Evolutionary conservation across 1,140 invertebrate species (phyloP).

Genomic region (Drosophila serrata): DNA sequence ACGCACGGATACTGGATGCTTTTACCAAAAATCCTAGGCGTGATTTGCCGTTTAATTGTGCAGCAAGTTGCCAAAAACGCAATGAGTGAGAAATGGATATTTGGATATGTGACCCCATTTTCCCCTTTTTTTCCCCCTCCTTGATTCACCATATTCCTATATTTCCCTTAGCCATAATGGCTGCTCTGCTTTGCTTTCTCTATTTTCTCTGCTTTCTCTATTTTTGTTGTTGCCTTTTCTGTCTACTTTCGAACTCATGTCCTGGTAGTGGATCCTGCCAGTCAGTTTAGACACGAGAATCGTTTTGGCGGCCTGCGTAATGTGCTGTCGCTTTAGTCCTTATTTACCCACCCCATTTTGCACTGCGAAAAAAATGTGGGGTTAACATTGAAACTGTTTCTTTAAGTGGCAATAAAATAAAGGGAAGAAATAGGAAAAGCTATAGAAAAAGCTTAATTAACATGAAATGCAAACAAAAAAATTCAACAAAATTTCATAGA

Average conservation of each 20-base stretch:
- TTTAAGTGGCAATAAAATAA: not conserved
- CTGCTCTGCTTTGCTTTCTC: conserved; percentile 3
- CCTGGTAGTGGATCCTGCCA: conserved; percentile 31
- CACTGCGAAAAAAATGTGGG: not conserved
- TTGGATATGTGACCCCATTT: conserved; percentile 43
- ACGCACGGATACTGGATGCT: conserved; percentile 50
- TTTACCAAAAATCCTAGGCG: conserved; percentile 73
- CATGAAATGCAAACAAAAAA: not conserved
- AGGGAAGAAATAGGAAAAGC: not conserved
- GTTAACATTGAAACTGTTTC: too few species aligned
- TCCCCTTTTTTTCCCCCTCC: not conserved
- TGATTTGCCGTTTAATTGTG: conserved; percentile 83
- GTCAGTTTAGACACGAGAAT: conserved; percentile 55
- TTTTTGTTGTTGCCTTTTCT: not conserved
- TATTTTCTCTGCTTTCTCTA: not conserved
- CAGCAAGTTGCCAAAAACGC: conserved; percentile 68
- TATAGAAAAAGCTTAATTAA: not conserved
- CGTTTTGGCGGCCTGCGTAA: conserved; percentile 53
- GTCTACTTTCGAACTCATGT: conserved; percentile 17
- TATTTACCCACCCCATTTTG: not conserved
- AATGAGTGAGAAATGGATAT: conserved; percentile 65
- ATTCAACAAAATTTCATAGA: too few species aligned
- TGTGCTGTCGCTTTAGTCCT: conserved; percentile 12
- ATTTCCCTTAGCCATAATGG: conserved; percentile 16
- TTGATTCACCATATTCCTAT: not conserved